Percentiles rank a stretch among this genome's conserved stretches.
Evolutionary conservation across 2,113 vertebrate genomes (phyloP).

Genomic region (Atlantisia rogersi): DNA sequence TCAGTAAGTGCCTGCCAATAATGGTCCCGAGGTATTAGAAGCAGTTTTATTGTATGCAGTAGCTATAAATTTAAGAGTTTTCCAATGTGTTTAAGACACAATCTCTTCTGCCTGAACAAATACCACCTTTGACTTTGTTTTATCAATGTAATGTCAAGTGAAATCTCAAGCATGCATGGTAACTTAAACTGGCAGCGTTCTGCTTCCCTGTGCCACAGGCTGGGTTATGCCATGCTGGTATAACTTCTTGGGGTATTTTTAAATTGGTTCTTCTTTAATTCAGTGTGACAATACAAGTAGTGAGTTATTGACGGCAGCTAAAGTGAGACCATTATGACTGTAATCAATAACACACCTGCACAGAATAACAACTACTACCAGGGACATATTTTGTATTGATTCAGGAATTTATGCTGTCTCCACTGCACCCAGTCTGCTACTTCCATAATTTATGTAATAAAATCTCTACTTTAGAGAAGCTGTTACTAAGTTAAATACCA

Average conservation of each 20-base stretch:
- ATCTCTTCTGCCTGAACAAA: background rate
- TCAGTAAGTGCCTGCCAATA: background rate
- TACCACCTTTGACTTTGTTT: background rate
- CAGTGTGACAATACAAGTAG: slow-evolving; percentile 15
- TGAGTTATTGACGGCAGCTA: slow-evolving; percentile 51
- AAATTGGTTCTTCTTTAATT: slow-evolving; percentile 37
- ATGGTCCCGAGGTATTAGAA: background rate
- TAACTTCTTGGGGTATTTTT: slow-evolving; percentile 1
- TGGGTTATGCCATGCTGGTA: background rate
- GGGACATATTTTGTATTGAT: slow-evolving; percentile 59
- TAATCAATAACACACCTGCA: slow-evolving; percentile 70
- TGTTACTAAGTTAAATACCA: slow-evolving; percentile 63
- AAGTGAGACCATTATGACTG: slow-evolving; percentile 55
- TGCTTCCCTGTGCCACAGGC: background rate
- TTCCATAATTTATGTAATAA: slow-evolving; percentile 62
- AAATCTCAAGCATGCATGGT: background rate
- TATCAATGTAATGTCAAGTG: background rate
- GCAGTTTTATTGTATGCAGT: background rate
- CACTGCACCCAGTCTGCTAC: background rate
- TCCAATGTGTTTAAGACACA: background rate
- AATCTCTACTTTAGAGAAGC: slow-evolving; percentile 42
- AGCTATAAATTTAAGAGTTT: background rate
- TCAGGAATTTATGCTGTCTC: slow-evolving; percentile 47
- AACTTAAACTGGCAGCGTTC: background rate
- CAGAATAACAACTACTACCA: slow-evolving; percentile 43